Base-by-base conservation (phyloP, 2,888 invertebrate genomes). In the Coelinius sp. region DNA sequence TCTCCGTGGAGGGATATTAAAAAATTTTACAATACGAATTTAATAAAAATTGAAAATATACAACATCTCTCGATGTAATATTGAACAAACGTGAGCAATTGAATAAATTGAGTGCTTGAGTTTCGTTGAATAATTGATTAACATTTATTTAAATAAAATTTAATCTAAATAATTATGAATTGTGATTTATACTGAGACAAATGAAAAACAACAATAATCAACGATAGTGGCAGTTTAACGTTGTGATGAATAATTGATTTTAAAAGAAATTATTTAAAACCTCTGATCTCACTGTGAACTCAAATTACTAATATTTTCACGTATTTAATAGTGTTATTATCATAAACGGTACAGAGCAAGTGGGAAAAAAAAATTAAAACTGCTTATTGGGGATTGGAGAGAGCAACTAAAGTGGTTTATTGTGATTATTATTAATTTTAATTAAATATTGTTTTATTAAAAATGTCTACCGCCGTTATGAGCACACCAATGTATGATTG, bases 401-500 rank as follows among this genome's bases (percentile, higher is more conserved):
- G n/a, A n/a, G n/a, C n/a, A n/a, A n/a, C n/a, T n/a, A n/a, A n/a
- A n/a, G n/a, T n/a, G n/a, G n/a, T n/a, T n/a, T n/a, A 31, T 31
- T 31, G 8, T 31, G 4, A 31, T 31, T 31, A n/a, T 31, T 31
- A 31, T 31, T 25, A 25, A 24, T n/a, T 53, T 25, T 22, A 8
- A 24, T n/a, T 24, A 8, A 53, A 46, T 27, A 49, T 20, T 14
- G 12, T 17, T 24, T 49, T 41, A 2, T 22, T 59, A n/a, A 91
- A 88, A 87, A 94, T 93, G 94, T 93, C 93, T 89, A 93, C 94
- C 82, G 93, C 93, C 88, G 93, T 93, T 89, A 93, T 93, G 93
- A 92, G 92, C 89, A 86, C 92, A 89, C 91, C 93, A 86, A 91
- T 92, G 90, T 93, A 92, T 89, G 93, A 93, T 85, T 92, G 93